Evolutionary conservation across 2,797 vertebrate genomes (phyloP), one percentile per base, ranked within the genome.

Genomic region (Neomorphus geoffroyi): DNA sequence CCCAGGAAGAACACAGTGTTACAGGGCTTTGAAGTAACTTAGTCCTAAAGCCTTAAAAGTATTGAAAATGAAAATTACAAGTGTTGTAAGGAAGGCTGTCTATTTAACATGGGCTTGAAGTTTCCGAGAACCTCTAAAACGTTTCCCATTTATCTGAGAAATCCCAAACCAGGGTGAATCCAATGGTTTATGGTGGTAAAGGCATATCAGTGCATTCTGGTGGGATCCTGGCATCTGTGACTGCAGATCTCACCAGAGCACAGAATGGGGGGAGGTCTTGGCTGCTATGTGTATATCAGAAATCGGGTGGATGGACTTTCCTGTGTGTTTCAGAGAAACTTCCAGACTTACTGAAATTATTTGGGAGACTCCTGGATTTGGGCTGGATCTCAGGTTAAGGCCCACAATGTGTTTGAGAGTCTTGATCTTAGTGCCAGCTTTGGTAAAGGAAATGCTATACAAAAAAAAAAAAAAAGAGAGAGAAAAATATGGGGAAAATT

Each of bases 191-290:
- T 5, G 18, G 27, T 50, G 67, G 35, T 56, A 46, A 69, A 71
- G 45, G 17, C 13, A 18, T 1, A 0, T 18, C 13, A 8, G 3
- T 14, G n/a, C 1, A 4, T 33, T 48, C 53, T 78, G 70, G 6
- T 69, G 51, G 60, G 24, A 54, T 64, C 23, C 41, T 60, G 43
- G 27, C 26, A 27, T 10, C n/a, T 18, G 10, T 15, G 71, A 4
- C 58, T 43, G 67, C 28, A 73, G 22, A 62, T 33, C 26, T 51
- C 30, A 7, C 0, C 8, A 6, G 11, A 28, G 13, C 8, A 2
- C 15, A 24, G 48, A 24, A 35, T 23, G 33, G 4, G 2, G 18
- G 1, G 33, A 61, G 75, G 37, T 8, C 13, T 41, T 75, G 39
- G 26, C 54, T 92, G 10, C 41, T 77, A 1, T 21, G 71, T 3